Conservation (phyloP, 2,797 vertebrate species). For the Telmatherina bonti region DNA sequence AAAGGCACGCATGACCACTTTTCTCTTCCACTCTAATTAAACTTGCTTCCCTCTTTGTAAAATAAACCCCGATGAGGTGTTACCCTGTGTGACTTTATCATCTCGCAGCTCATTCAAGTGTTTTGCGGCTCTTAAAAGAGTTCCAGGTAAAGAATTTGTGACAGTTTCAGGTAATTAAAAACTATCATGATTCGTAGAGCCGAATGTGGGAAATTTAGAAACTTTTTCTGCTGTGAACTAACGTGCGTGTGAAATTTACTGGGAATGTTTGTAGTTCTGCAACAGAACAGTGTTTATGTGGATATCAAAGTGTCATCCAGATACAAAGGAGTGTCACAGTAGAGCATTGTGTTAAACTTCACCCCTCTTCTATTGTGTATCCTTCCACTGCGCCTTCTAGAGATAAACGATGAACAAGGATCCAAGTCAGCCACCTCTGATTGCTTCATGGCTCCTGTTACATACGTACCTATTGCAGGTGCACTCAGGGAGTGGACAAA, state of each 20-base stretch:
- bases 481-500: not conserved
- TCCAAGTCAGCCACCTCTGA: not conserved
- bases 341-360: not conserved
- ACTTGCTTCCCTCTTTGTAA: not conserved
- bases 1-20: not conserved
- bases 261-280: too few relatives aligned
- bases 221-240: too few relatives aligned
- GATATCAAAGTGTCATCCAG: not conserved
- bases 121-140: not conserved
- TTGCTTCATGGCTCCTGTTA: not conserved
- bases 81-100: too few relatives aligned
- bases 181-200: not conserved
- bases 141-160: not conserved
- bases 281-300: too few relatives aligned
- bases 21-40: not conserved
- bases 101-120: not conserved
- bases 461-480: not conserved
- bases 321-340: not conserved
- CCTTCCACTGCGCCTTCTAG: not conserved
- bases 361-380: not conserved
- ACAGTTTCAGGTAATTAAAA: not conserved
- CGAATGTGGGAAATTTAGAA: not conserved
- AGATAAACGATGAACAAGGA: not conserved
- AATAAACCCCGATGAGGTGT: not conserved
- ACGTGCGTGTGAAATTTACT: too few relatives aligned